These are phyloP conservation scores for Patagioenas fasciata DNA, from an alignment of 2,113 vertebrate genomes.

Conservation along the genomic window DNA sequence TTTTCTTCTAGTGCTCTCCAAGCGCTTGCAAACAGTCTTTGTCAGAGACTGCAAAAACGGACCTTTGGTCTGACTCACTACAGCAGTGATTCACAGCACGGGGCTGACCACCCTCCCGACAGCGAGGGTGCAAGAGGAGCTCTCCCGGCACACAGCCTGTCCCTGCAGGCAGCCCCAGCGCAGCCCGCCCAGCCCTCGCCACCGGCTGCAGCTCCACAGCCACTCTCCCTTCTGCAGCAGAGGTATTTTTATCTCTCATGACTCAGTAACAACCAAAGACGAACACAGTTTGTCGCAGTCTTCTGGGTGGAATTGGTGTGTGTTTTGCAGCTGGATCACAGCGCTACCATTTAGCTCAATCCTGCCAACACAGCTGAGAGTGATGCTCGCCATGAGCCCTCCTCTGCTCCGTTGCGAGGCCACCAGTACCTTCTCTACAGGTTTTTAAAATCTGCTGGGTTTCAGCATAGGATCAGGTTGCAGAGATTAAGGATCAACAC, in stretches of 20 bases:
- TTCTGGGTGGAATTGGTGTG: not conserved
- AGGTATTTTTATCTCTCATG: slow-evolving; percentile 62
- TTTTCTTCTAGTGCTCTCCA: not conserved
- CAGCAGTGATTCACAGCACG: accelerated
- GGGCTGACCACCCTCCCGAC: not conserved
- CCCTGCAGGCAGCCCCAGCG: not conserved
- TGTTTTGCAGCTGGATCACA: slow-evolving; percentile 24
- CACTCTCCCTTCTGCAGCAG: not conserved
- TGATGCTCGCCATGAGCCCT: accelerated
- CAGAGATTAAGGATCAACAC: not conserved
- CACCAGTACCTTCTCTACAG: not conserved
- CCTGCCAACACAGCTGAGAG: not conserved
- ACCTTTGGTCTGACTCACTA: not conserved
- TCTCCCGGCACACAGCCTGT: not conserved
- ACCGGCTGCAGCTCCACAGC: not conserved
- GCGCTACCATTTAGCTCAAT: not conserved
- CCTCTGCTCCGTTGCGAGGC: not conserved
- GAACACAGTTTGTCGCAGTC: slow-evolving; percentile 23
- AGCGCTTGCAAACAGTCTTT: not conserved
- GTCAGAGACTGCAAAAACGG: not conserved
- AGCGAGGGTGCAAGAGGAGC: accelerated
- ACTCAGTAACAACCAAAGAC: slow-evolving; percentile 46
- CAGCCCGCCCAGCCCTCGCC: not conserved
- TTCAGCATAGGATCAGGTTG: not conserved
- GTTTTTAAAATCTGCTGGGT: not conserved